Base-by-base conservation (phyloP, 23 tunicate species). In the Botrylloides violaceus region DNA sequence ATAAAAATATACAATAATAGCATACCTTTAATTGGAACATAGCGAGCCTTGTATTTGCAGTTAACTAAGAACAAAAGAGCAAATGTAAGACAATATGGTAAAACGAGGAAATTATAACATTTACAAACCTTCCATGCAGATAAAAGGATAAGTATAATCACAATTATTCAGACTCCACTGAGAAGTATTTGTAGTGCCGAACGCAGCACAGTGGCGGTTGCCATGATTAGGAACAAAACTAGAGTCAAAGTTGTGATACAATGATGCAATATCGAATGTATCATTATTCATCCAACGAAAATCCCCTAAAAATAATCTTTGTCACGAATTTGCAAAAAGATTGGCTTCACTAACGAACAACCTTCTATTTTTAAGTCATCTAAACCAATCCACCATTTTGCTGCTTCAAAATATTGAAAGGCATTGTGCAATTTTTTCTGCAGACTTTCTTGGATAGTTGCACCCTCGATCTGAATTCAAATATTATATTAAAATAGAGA, bases 311-410 rank as follows among this genome's bases (percentile, higher is more conserved):
- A 12, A 47, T 12, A 12, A 18, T 47, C 12, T 12, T 47, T 47
- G 18, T 47, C 18, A 47, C 12, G 12, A 12, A 47, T 18, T 47
- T 12, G 18, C 55, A 12, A 47, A 47, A 12, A 47, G 18, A 12
- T 47, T n/a, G n/a, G n/a, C n/a, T n/a, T n/a, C 55, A n/a, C 7
- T 6, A 59, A 20, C 27, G 9, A 15, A 26, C 29, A 6, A 68
- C 74, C 74, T 32, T 68, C 74, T 19, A 1, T 68, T 68, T 43
- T 24, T 19, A 68, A 43, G 56, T 68, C 74, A 28, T 68, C 74
- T 6, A 68, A 22, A 18, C 74, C 74, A 68, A 68, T 24, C 74
- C 74, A 68, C 74, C 74, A 68, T 68, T 43, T 38, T 15, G 36
- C 74, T 22, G 57, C 26, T 19, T 36, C 56, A 37, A 68, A 68